A percentile compares a stretch with the other conserved stretches of the same genome.
Conservation (phyloP, 2,888 invertebrate species). For the Macaria liturata region DNA sequence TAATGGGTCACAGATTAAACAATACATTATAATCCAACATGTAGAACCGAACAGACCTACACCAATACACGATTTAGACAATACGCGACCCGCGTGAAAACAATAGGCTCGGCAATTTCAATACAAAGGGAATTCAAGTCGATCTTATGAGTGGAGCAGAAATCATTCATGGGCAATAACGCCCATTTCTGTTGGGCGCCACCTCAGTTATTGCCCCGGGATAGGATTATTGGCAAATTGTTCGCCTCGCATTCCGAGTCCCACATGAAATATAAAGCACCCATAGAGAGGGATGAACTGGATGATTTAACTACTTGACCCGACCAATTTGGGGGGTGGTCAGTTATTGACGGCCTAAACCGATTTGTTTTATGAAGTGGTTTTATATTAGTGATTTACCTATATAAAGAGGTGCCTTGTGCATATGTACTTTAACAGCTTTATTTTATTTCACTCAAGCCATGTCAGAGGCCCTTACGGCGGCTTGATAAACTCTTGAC, state of each 20-base stretch:
- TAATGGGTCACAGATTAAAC: slow-evolving; percentile 1
- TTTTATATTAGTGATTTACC: too few species aligned
- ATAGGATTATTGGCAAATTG: slow-evolving; percentile 81
- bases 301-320: slow-evolving; percentile 14
- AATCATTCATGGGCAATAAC: slow-evolving; percentile 76
- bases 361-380: not conserved
- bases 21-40: not conserved
- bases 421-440: too few species aligned
- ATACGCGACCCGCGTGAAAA: slow-evolving; percentile 30
- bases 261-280: slow-evolving; percentile 77
- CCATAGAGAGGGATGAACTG: slow-evolving; percentile 38
- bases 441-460: too few species aligned
- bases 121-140: slow-evolving; percentile 55
- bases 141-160: slow-evolving; percentile 59
- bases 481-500: too few species aligned
- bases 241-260: slow-evolving; percentile 75
- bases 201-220: slow-evolving; percentile 73
- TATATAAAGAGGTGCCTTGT: too few species aligned
- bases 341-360: not conserved
- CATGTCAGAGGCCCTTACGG: too few species aligned
- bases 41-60: not conserved
- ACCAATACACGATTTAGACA: slow-evolving; percentile 10
- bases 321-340: not conserved
- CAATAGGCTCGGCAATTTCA: slow-evolving; percentile 36
- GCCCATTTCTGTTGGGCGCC: slow-evolving; percentile 71